Conservation (phyloP, 2,888 invertebrate species). For the Eueremaeus valkanovi region DNA sequence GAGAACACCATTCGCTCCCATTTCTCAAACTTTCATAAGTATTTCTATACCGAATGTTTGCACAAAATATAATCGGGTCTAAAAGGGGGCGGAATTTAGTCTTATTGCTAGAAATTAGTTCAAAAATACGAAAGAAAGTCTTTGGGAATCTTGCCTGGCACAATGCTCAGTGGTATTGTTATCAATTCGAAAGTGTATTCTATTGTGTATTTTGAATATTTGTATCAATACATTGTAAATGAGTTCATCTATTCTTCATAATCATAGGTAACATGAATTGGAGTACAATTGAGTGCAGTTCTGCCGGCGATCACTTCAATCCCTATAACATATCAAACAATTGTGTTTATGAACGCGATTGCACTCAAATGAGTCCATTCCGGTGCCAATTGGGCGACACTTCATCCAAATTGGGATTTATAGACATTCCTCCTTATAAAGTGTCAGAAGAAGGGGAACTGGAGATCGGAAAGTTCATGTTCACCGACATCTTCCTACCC, state of each 20-base stretch:
- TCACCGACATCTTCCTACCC: slow-evolving; percentile 71
- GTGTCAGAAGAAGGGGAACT: slow-evolving; percentile 43
- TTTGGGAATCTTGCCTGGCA: no score
- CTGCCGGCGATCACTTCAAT: slow-evolving; percentile 67
- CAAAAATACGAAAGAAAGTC: no score
- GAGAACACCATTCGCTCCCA: no score
- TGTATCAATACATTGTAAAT: not conserved
- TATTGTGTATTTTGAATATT: not conserved
- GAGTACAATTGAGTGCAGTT: slow-evolving; percentile 46
- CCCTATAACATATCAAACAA: slow-evolving; percentile 62
- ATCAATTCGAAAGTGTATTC: not conserved
- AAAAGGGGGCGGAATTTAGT: no score
- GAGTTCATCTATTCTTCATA: not conserved
- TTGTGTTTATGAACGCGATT: slow-evolving; percentile 64
- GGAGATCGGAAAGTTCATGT: slow-evolving; percentile 57
- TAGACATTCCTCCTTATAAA: slow-evolving; percentile 59
- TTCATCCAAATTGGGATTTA: slow-evolving; percentile 75
- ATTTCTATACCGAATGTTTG: no score
- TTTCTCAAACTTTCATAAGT: no score
- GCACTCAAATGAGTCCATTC: slow-evolving; percentile 78
- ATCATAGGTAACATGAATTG: slow-evolving; percentile 43
- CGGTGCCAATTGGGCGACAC: slow-evolving; percentile 88
- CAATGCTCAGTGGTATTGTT: no score
- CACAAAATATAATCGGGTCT: no score
- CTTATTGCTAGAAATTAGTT: no score